These are phyloP conservation scores for Cheiracanthium punctorium DNA, from an alignment of 2,888 invertebrate genomes.

Conservation along the genomic window DNA sequence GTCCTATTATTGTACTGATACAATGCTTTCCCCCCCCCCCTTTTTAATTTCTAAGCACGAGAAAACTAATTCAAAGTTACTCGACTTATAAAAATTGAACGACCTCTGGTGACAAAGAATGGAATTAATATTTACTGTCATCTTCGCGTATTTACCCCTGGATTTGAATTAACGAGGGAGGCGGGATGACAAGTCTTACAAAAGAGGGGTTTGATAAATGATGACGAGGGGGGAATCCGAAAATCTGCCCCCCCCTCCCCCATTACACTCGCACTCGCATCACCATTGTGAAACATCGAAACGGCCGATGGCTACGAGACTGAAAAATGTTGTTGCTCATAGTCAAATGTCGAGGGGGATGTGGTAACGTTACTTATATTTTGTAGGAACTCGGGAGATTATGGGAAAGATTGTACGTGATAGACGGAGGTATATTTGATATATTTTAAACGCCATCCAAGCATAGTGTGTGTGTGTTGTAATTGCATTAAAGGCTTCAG, in stretches of 20 bases:
- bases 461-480: too few relatives aligned
- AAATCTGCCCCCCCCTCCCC: not conserved
- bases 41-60: too few relatives aligned
- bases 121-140: constrained; percentile 39
- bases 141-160: constrained; percentile 50
- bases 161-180: constrained; percentile 64
- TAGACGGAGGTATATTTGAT: too few relatives aligned
- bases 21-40: too few relatives aligned
- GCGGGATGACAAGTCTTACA: constrained; percentile 55
- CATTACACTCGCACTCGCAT: not conserved
- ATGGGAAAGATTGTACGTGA: not conserved
- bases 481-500: too few relatives aligned
- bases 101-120: constrained; percentile 22
- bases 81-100: not conserved
- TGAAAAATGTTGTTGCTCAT: not conserved
- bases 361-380: not conserved
- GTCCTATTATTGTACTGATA: too few relatives aligned
- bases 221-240: constrained; percentile 25
- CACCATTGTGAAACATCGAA: constrained; percentile 23
- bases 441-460: too few relatives aligned
- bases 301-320: constrained; percentile 19
- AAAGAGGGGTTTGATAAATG: constrained; percentile 59
- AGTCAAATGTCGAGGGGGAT: constrained; percentile 10
- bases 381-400: not conserved
- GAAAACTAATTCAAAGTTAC: too few relatives aligned